Evolutionary conservation across 1,140 invertebrate species (phyloP), one percentile per base, ranked within the genome.

Genomic region (Zaprionus ornatus): DNA sequence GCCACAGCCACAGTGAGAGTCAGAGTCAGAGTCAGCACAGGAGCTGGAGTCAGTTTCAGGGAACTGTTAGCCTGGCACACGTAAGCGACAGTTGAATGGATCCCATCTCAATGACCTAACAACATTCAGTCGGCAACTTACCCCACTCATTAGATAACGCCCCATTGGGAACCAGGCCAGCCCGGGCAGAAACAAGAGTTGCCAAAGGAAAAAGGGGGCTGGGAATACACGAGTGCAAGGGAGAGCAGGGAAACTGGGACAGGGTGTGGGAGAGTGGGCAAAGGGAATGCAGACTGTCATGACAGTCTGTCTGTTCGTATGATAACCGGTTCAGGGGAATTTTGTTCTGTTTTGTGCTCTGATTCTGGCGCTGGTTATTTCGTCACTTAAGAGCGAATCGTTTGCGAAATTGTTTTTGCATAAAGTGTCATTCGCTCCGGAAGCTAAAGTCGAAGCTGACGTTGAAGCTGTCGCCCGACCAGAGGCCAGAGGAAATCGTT

Each of bases 21-120:
- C 54, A 29, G 23, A 23, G 50, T 37, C 21, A 25, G 59, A 15
- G 50, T 10, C 9, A 40, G n/a, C n/a, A 17, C n/a, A 48, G 25
- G 21, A 23, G 4, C 7, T 13, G 45, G 57, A 42, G 37, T 27
- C 25, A 50, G 40, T 15, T 17, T 15, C 15, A 42, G 57, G 23
- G 21, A 55, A 54, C 48, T 42, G 63, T 65, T 48, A 62, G 60
- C 52, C 62, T 69, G 57, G 56, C 66, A 57, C 65, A 73, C 74
- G 65, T 60, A 67, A 54, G 65, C 69, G 82, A 80, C 82, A 84
- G 77, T 70, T 85, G 82, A 85, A 80, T 85, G 81, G 69, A 68
- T 57, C 59, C 50, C 82, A 77, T 85, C 59, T 80, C 62, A 71
- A 68, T 84, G 82, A 85, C 74, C 82, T 54, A 29, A 61, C 74